A percentile compares a stretch with the other conserved stretches of the same genome.
These are phyloP conservation scores for Tetraodon nigroviridis DNA, from an alignment of 2,113 vertebrate genomes.

Conservation along the genomic window DNA sequence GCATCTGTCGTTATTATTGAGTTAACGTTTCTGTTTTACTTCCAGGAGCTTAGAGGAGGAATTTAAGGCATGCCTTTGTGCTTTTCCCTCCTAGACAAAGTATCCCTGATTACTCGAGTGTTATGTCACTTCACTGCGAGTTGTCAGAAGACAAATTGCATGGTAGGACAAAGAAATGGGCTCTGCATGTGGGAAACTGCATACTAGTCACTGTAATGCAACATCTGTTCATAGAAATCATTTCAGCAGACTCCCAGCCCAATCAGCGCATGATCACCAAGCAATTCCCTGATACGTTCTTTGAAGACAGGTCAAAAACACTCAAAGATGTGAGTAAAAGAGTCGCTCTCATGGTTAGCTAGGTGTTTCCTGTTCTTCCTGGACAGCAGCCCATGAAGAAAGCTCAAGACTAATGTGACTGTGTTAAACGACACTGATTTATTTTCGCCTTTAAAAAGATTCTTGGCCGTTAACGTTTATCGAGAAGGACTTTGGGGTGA, in stretches of 20 bases:
- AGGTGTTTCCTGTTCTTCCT: too few relatives aligned
- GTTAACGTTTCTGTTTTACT: constrained; percentile 64
- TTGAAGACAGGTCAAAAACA: constrained; percentile 28
- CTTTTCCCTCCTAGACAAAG: constrained; percentile 66
- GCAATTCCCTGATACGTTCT: constrained; percentile 46
- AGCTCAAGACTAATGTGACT: too few relatives aligned
- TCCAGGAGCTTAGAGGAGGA: constrained; percentile 64
- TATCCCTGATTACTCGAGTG: constrained; percentile 63
- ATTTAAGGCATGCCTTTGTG: constrained; percentile 61
- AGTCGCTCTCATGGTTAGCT: too few relatives aligned
- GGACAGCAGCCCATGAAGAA: too few relatives aligned
- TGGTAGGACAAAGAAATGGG: constrained; percentile 46
- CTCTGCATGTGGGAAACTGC: constrained; percentile 56
- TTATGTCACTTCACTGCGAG: constrained; percentile 60
- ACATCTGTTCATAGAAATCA: constrained; percentile 65
- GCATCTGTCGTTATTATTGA: constrained; percentile 45
- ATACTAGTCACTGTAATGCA: constrained; percentile 47
- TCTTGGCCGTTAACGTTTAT: too few relatives aligned
- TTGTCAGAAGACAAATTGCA: constrained; percentile 60
- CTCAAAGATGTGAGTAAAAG: too few relatives aligned
- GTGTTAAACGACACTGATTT: too few relatives aligned
- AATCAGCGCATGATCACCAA: constrained; percentile 37
- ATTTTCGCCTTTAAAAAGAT: too few relatives aligned
- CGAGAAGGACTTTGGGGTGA: too few relatives aligned
- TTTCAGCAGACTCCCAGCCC: constrained; percentile 43